These are phyloP conservation scores for Elysia chlorotica DNA, from an alignment of 1,140 invertebrate species.

Conservation along the genomic window DNA sequence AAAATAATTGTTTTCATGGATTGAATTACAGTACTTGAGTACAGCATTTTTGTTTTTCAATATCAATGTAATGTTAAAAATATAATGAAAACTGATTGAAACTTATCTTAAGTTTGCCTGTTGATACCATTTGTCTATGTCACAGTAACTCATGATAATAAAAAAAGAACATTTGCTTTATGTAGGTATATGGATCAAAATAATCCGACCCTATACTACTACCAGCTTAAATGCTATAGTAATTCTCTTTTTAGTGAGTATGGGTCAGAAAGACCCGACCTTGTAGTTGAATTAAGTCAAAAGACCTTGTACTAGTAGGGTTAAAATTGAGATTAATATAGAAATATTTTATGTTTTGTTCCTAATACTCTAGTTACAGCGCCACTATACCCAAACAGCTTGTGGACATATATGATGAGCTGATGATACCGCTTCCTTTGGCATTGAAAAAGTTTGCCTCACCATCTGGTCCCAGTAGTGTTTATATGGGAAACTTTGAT, in stretches of 20 bases:
- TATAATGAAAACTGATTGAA: too few relatives aligned
- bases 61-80: background rate
- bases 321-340: background rate
- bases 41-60: background rate
- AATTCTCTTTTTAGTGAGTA: background rate
- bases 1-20: background rate
- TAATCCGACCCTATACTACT: background rate
- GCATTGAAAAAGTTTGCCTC: constrained; percentile 36
- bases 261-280: background rate
- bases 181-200: background rate
- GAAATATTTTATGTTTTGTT: background rate
- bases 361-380: constrained; percentile 21
- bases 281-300: background rate
- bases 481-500: background rate
- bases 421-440: constrained; percentile 48
- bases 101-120: background rate
- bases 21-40: background rate
- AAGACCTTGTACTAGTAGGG: too few relatives aligned
- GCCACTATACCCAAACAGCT: constrained; percentile 38
- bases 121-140: background rate
- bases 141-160: background rate
- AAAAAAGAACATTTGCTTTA: background rate
- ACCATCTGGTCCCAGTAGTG: constrained; percentile 25
- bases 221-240: background rate
- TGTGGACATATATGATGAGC: constrained; percentile 46